Evolutionary conservation across 2,888 invertebrate genomes (phyloP), one percentile per base, ranked within the genome.

Genomic region (Ariolimax columbianus): DNA sequence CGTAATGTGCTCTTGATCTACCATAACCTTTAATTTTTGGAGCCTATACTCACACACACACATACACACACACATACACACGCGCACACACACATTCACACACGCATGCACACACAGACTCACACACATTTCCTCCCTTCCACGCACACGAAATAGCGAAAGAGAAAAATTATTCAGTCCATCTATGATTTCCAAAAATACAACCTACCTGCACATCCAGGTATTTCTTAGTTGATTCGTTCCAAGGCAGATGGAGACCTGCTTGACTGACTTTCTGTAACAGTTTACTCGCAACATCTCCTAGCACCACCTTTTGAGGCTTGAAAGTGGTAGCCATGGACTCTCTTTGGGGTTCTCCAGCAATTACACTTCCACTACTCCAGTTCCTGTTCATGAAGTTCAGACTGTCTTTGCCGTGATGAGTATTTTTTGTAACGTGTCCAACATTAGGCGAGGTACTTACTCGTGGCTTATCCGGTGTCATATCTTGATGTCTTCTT

Each of bases 221-320:
- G 63, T 82, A 82, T 43, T 75, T 75, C 33, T 75, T 30, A 1
- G 9, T 30, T 43, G 55, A 23, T 1, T 75, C 55, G 23, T 40
- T 38, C 63, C 73, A 38, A 11, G 51, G 59, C 30, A 30, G 38
- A 9, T 63, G 59, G 11, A n/a, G 26, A 9, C 59, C 63, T 0
- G 59, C 30, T 23, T 63, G n/a, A 23, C 75, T 82, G 59, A 75
- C 73, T 63, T 82, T 82, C 63, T 82, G 82, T 14, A 82, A 14
- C 1, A 82, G 63, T 40, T 82, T 73, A 11, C 66, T 75, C 7
- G 82, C 82, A 30, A 73, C 73, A 43, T 75, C 82, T 26, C 63
- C 40, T 2, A 68, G 36, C n/a, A 51, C 38, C 11, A 81, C 72
- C n/a, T 81, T 81, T 11, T 26, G 23, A 19, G 68, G 33, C 38